Conservation (phyloP, 1,140 invertebrate genomes). For the Drosophila nasuta region DNA sequence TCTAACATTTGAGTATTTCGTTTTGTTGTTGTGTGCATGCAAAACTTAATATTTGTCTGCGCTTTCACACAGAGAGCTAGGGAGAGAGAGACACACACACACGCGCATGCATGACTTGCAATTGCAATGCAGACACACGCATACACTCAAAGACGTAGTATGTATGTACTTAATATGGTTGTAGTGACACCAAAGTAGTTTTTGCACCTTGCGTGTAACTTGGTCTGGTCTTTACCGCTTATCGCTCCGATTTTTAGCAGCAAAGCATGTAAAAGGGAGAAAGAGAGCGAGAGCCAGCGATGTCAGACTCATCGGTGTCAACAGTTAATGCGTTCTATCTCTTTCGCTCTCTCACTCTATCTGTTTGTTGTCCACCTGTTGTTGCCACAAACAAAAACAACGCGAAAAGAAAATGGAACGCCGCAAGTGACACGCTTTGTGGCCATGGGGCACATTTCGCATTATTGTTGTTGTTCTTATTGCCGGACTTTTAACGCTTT, state of each 20-base stretch:
- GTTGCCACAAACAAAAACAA: conserved; percentile 8
- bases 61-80: conserved; percentile 27
- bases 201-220: conserved; percentile 14
- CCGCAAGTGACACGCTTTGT: conserved; percentile 40
- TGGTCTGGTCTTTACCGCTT: conserved; percentile 50
- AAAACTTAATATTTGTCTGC: conserved; percentile 11
- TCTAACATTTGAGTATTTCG: conserved; percentile 26
- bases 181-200: conserved; percentile 26
- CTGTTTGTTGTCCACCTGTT: conserved; percentile 34
- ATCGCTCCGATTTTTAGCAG: conserved; percentile 50
- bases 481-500: conserved; percentile 15
- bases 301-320: conserved; percentile 27
- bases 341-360: not conserved
- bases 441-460: conserved; percentile 48
- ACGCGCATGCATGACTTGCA: not conserved
- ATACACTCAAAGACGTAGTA: not conserved
- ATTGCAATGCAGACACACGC: not conserved
- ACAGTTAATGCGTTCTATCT: conserved; percentile 11
- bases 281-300: not conserved
- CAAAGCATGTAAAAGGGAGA: conserved; percentile 4
- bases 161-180: conserved; percentile 3
- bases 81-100: not conserved
- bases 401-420: conserved; percentile 20
- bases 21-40: not conserved
- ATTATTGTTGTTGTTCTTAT: conserved; percentile 41